phyloP scores from a whole-genome alignment of 2,797 vertebrate genomes.

The Rallus crepitans region DNA sequence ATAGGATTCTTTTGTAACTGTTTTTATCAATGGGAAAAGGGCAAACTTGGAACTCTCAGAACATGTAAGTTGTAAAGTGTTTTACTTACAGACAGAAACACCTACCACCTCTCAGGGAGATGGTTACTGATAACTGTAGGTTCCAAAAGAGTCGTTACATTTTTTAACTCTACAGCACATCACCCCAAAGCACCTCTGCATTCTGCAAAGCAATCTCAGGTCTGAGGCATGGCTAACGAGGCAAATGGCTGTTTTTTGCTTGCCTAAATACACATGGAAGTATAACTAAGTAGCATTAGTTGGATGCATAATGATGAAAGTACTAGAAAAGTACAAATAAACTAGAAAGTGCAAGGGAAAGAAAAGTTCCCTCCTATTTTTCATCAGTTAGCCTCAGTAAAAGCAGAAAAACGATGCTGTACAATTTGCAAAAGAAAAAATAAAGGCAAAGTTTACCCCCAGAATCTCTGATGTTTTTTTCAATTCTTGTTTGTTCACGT shows the following conservation, averaged over 20 bases:
- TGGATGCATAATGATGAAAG: background rate
- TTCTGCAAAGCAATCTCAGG: background rate
- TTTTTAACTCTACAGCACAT: background rate
- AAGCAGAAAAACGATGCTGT: background rate
- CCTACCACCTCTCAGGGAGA: background rate
- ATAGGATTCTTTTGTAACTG: background rate
- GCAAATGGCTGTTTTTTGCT: background rate
- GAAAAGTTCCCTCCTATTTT: background rate
- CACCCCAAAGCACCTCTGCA: background rate
- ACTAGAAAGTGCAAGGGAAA: background rate
- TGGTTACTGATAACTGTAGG: background rate
- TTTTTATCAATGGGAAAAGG: background rate
- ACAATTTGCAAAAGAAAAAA: background rate
- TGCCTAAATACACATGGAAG: background rate
- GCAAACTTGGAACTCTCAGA: background rate
- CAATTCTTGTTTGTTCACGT: constrained; percentile 87
- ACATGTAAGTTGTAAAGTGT: background rate
- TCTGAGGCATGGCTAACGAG: background rate
- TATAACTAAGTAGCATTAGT: background rate
- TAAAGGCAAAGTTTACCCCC: constrained; percentile 79
- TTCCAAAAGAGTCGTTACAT: background rate
- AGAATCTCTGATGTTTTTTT: constrained; percentile 88
- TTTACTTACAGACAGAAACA: background rate
- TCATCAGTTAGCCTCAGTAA: background rate
- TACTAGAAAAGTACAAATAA: background rate